Evolutionary conservation across 2,888 invertebrate genomes (phyloP), one percentile per base, ranked within the genome.

Genomic region (Eilema sororculum): DNA sequence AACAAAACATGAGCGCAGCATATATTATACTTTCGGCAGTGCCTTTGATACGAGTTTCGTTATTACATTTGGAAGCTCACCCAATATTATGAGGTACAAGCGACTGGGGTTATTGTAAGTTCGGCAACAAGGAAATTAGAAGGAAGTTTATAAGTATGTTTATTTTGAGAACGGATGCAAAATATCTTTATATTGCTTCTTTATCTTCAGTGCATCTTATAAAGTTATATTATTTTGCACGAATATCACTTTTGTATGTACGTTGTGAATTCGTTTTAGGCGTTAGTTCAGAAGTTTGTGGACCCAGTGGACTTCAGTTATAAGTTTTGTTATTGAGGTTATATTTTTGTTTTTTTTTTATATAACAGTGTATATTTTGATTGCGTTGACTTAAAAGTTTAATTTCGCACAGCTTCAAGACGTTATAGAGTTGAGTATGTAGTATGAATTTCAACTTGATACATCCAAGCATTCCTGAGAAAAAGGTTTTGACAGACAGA

Each of bases 51-150:
- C 13, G 60, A 60, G 60, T 60, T 60, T 6, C 30, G 25, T 20
- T 41, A 41, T 62, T 62, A 37, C 16, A 24, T 25, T 62, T 16
- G 24, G 3, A 22, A n/a, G 24, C 25, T 62, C 1, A 62, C 16
- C 25, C 41, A 41, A 62, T 41, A 24, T 25, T 41, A 20, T 9
- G 2, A 22, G 20, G 41, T 25, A 3, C 22, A 13, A 13, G 22
- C 61, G 20, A 33, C 41, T 25, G 37, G 37, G 37, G 13, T 41
- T 25, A 20, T 62, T 20, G 25, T 41, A 41, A 41, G 16, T 62
- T 62, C 16, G n/a, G 41, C 24, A 30, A 62, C 24, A 62, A 62
- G 41, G 25, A 62, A 62, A 25, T 62, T 41, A 20, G 33, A 24
- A 62, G n/a, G 5, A 52, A n/a, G 52, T 52, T 52, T 52, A n/a